Evolutionary conservation across 1,140 invertebrate species (phyloP).

Genomic region (Berghia stephanieae): DNA sequence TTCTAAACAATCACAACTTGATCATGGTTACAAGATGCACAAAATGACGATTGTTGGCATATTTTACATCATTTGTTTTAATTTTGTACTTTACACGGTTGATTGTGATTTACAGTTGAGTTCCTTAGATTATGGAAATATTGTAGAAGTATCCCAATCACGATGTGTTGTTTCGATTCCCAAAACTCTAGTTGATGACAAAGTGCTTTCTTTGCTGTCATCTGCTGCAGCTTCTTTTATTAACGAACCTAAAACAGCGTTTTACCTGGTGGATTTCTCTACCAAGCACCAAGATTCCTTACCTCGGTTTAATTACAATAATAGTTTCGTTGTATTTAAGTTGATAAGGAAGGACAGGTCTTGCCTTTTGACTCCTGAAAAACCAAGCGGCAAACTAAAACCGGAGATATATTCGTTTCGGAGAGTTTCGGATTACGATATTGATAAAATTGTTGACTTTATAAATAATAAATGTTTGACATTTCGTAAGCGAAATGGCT

Average conservation of each 20-base stretch:
- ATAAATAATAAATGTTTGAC: constrained; percentile 49
- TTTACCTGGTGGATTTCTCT: no score
- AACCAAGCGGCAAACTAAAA: not conserved
- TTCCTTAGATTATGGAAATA: no score
- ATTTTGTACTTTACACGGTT: no score
- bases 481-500: constrained; percentile 42
- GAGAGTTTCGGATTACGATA: constrained; percentile 5
- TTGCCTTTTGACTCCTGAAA: constrained; percentile 39
- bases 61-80: no score
- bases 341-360: constrained; percentile 42
- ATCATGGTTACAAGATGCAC: no score
- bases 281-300: no score
- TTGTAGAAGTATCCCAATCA: constrained; percentile 3
- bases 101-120: no score
- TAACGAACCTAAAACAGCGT: no score
- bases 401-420: no score
- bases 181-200: constrained; percentile 5
- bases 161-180: constrained; percentile 28
- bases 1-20: no score
- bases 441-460: constrained; percentile 39
- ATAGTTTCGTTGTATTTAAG: constrained; percentile 43
- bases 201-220: not conserved
- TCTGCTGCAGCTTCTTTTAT: constrained; percentile 35
- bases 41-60: no score
- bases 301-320: constrained; percentile 31